A percentile compares a stretch with the other conserved stretches of the same genome.
phyloP scores from a whole-genome alignment of 2,888 invertebrate species.

The Drosophila mimetica region DNA sequence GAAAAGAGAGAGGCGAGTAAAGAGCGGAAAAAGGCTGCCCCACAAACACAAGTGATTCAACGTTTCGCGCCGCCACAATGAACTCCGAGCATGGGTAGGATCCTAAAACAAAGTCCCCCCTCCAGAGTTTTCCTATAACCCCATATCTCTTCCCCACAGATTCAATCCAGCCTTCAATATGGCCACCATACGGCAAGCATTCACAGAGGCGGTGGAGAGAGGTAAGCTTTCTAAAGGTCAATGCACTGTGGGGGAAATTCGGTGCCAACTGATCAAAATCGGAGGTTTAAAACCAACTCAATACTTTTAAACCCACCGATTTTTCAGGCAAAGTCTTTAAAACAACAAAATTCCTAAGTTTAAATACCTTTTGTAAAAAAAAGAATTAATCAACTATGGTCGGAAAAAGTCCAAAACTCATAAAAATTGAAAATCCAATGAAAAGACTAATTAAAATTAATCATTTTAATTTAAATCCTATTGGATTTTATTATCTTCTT shows the following conservation, averaged over 20 bases:
- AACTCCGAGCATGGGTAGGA: constrained; percentile 85
- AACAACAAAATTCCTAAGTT: not conserved
- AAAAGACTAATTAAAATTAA: too few species aligned
- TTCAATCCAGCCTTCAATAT: constrained; percentile 97
- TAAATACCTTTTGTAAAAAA: not conserved
- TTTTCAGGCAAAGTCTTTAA: too few species aligned
- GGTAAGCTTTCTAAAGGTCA: constrained; percentile 85
- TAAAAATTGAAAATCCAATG: too few species aligned
- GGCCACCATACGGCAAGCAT: constrained; percentile 96
- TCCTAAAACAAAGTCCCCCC: not conserved
- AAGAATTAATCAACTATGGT: too few species aligned
- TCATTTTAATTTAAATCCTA: too few species aligned
- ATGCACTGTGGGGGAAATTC: not conserved
- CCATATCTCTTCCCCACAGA: constrained; percentile 85
- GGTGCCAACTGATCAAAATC: not conserved
- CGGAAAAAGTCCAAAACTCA: too few species aligned
- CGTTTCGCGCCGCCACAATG: constrained; percentile 77
- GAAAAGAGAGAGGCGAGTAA: constrained; percentile 2
- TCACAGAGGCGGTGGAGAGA: constrained; percentile 97
- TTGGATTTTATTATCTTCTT: too few species aligned
- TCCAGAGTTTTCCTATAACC: not conserved
- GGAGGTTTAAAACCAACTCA: not conserved
- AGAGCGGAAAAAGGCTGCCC: constrained; percentile 48
- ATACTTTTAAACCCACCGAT: too few species aligned
- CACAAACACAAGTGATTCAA: constrained; percentile 64